phyloP scores from a whole-genome alignment of 2,797 vertebrate genomes.

The Huso huso region DNA sequence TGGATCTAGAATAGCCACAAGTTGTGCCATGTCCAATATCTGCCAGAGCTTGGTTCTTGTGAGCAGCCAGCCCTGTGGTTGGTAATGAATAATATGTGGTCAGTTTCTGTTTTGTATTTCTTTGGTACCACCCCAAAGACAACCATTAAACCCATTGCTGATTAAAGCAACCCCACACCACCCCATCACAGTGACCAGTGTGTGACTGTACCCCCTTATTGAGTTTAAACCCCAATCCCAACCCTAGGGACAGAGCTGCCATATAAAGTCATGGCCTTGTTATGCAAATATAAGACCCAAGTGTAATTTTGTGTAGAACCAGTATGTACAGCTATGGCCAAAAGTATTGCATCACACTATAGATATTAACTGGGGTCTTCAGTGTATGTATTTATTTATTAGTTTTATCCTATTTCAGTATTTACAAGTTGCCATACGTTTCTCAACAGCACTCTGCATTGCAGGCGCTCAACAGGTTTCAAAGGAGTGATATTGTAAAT shows the following conservation, averaged over 20 bases:
- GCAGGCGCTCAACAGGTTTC: constrained; percentile 31
- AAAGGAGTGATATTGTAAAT: constrained; percentile 23
- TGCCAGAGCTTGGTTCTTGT: neutral
- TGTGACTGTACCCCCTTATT: constrained; percentile 1
- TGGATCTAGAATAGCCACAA: neutral
- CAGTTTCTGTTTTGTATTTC: neutral
- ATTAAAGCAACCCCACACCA: neutral
- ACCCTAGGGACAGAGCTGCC: constrained; percentile 13
- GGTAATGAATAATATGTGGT: neutral
- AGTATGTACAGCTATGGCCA: too few relatives aligned
- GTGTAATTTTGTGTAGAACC: constrained; percentile 2
- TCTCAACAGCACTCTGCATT: constrained; percentile 27
- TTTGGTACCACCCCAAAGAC: neutral
- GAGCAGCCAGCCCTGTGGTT: neutral
- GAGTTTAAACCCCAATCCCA: neutral
- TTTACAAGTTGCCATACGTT: too few relatives aligned
- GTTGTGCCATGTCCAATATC: neutral
- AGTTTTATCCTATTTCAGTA: too few relatives aligned
- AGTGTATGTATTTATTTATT: too few relatives aligned
- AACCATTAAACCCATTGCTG: neutral
- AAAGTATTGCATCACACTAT: too few relatives aligned
- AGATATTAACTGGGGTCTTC: too few relatives aligned
- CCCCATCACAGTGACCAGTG: neutral
- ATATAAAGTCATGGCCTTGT: constrained; percentile 29
- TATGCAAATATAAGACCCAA: constrained; percentile 29